Evolutionary conservation across 2,888 invertebrate species (phyloP).

Genomic region (Caradrina clavipalpis): DNA sequence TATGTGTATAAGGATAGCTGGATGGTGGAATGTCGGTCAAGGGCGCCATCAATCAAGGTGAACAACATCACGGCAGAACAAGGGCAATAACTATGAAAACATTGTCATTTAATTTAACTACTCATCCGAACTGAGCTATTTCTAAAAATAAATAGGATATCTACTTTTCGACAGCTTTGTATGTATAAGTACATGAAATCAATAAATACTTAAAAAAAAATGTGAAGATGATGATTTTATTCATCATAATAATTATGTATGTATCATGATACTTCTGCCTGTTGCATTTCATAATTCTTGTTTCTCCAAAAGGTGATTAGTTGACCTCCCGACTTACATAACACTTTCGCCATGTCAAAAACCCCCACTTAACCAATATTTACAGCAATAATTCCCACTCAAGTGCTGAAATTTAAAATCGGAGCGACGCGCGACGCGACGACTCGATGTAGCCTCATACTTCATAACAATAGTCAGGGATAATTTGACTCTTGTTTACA

Average conservation of each 20-base stretch:
- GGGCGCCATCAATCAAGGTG: constrained; percentile 59
- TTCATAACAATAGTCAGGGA: constrained; percentile 59
- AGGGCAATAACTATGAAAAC: constrained; percentile 52
- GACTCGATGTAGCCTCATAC: constrained; percentile 26
- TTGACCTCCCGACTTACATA: constrained; percentile 25
- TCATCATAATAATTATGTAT: not conserved
- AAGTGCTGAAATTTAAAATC: constrained; percentile 13
- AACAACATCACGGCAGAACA: constrained; percentile 52
- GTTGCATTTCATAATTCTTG: not conserved
- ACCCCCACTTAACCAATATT: constrained; percentile 12
- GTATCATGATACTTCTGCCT: not conserved
- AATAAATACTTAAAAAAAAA: not conserved
- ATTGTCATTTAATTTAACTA: constrained; percentile 51
- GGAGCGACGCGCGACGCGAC: not conserved
- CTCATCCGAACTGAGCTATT: constrained; percentile 32
- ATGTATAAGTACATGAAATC: too few relatives aligned
- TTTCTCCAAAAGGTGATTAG: not conserved
- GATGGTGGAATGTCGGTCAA: constrained; percentile 59
- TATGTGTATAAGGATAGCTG: constrained; percentile 52
- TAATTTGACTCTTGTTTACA: constrained; percentile 65
- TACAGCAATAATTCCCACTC: constrained; percentile 4
- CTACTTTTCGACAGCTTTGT: not conserved
- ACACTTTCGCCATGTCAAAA: constrained; percentile 20
- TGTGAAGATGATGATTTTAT: not conserved
- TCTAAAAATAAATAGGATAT: constrained; percentile 23